Base-by-base conservation (phyloP, 2,797 vertebrate species). In the Danio jaintianensis region DNA sequence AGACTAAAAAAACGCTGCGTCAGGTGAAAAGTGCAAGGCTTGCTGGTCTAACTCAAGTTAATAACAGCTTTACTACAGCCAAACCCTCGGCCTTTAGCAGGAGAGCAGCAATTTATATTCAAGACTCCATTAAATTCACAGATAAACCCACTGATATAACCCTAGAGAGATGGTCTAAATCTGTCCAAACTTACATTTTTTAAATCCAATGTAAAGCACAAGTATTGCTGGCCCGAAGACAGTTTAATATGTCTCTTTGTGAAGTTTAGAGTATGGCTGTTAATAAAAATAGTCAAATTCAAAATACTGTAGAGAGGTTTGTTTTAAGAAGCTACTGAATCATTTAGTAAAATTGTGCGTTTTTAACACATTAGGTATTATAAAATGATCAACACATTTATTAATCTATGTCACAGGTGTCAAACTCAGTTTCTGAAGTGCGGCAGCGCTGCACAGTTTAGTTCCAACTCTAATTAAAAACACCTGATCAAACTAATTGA, bases 121-220 rank as follows among this genome's bases (percentile, higher is more conserved):
- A 16, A 75, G n/a, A 22, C n/a, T 50, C 40, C 16, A 52, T 75
- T 75, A 62, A 63, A 40, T 20, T 50, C 42, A 73, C 4, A 61
- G 16, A 48, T 58, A 47, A 63, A 62, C 29, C 36, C 70, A 40
- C 29, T 7, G 36, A 18, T 42, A 7, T 6, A 1, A 59, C 16
- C 43, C 40, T 43, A 18, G 9, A 61, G 38, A 61, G 6, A 75
- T 29, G 29, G 43, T 13, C 45, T 75, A 40, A 62, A 75, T 62
- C 45, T 18, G 29, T 50, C 43, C 2, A 29, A 16, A 45, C 42
- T 48, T 11, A n/a, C 1, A 47, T 66, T 66, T 18, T 47, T 7
- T 66, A 64, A 66, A 18, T 18, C 16, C 52, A 53, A 18, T n/a
- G 50, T 15, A 18, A 53, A 53, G 16, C 16, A 4, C 7, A 66